Percentiles rank a stretch among this genome's conserved stretches.
These are phyloP conservation scores for Melolontha melolontha DNA, from an alignment of 2,888 invertebrate species.

Conservation along the genomic window DNA sequence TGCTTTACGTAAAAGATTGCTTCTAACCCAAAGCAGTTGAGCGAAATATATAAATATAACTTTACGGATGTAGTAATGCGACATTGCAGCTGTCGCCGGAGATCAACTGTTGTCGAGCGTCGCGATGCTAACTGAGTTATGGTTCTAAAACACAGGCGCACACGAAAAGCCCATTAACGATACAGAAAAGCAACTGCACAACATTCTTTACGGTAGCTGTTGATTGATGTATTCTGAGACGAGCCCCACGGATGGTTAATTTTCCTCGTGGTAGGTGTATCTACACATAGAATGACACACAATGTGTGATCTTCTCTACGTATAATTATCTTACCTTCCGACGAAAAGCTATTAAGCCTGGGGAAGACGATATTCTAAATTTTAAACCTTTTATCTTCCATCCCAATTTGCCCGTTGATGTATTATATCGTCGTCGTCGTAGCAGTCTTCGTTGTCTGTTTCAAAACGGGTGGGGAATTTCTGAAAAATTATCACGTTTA, in stretches of 20 bases:
- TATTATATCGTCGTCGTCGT: no score
- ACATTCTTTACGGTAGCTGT: conserved; percentile 6
- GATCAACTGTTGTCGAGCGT: conserved; percentile 22
- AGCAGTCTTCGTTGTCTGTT: no score
- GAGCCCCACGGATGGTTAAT: conserved; percentile 7
- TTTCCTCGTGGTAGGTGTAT: conserved; percentile 11
- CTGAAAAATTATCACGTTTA: conserved; percentile 13
- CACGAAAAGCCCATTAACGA: conserved; percentile 15
- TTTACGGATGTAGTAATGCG: conserved; percentile 11
- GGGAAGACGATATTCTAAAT: no score
- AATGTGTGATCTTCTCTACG: no score
- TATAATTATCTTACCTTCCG: no score
- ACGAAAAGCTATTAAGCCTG: no score
- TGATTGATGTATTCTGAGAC: conserved; percentile 16
- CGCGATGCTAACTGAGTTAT: conserved; percentile 25
- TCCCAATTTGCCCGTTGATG: no score
- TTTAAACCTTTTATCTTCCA: no score
- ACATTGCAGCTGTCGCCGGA: conserved; percentile 28
- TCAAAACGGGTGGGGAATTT: neutral
- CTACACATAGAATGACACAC: no score
- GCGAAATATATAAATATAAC: conserved; percentile 29
- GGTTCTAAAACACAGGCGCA: conserved; percentile 10
- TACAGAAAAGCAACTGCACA: conserved; percentile 7
- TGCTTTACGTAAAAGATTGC: neutral
- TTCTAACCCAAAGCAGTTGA: neutral